Base-by-base conservation (phyloP, 2,888 invertebrate species). In the Lochmaea capreae region DNA sequence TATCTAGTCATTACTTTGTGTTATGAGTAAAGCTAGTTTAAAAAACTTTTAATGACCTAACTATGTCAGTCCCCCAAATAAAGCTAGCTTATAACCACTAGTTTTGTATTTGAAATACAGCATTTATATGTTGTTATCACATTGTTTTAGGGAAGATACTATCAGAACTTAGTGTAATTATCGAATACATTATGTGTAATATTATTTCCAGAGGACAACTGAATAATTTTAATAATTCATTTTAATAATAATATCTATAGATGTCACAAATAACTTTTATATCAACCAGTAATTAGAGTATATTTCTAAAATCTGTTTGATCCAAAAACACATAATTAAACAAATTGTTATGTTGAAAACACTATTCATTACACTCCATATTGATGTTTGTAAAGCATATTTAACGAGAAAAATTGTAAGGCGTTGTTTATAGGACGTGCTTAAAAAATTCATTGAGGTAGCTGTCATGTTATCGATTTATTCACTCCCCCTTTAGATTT, bases 371-470 rank as follows among this genome's bases (percentile, higher is more conserved):
- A 63, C 43, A 59, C n/a, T 33, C 33, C 33, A 33, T 59, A 54
- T 18, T 54, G 18, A 54, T 54, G 54, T 54, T 54, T 54, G 54
- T 16, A 54, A 18, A 54, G 62, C n/a, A 62, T 62, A 39, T 62
- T 62, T 42, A 18, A 62, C 16, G 62, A 22, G 14, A 63, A 63
- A 63, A 12, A 63, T 42, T 63, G 16, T 39, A 43, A 63, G 43
- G 42, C 62, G 18, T 42, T 63, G 16, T 63, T 63, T 63, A 43
- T 63, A 63, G 62, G 43, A 18, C 62, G 26, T 42, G 46, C 16
- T 63, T 63, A 63, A 63, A 63, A 63, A 63, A 63, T 63, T 63
- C 62, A 63, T 63, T 18, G 18, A 43, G 39, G 18, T 18, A 63
- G 16, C 62, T n/a, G 62, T 63, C 16, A 63, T 43, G 42, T 2